Evolutionary conservation across 2,888 invertebrate species (phyloP), one percentile per base, ranked within the genome.

Genomic region (Pediacus dermestoides): DNA sequence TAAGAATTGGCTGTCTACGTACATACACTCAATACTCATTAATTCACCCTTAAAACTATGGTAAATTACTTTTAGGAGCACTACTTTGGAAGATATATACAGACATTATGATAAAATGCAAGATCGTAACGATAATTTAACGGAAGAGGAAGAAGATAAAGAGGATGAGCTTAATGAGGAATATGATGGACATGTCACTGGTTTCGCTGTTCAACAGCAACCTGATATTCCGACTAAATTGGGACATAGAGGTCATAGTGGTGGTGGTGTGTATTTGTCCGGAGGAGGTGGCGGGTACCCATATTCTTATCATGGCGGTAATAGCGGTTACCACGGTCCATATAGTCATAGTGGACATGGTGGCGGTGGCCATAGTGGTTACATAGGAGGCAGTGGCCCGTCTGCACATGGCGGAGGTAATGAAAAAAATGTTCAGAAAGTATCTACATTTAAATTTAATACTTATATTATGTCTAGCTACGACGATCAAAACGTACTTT

Each of bases 1-100:
- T 61, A 81, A 82, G 60, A 78, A 83, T 47, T 87, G 87, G 86
- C 64, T 87, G 18, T 71, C 80, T 86, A 70, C 70, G 72, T 60
- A 28, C 26, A 14, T 27, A 15, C 37, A n/a, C 27, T 26, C 9
- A 37, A 3, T n/a, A 11, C 16, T n/a, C 3, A 2, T 34, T 16
- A 15, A 25, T 33, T 6, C 18, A 15, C 4, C 18, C 9, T 8
- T 9, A 13, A 15, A 14, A 31, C n/a, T 7, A 2, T 26, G 10
- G 10, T 30, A 15, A 26, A 26, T 7, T 4, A 31, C 26, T 58
- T 57, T n/a, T 57, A 85, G 85, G 57, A 80, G 82, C 14, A 77
- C 85, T 8, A 81, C 82, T 1, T 63, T 85, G 9, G 82, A 85
- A 48, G 83, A 84, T 46, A 74, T 85, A 16, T 80, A 83, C 61